Conservation (phyloP, 2,113 vertebrate species). For the Uropsilus gracilis region DNA sequence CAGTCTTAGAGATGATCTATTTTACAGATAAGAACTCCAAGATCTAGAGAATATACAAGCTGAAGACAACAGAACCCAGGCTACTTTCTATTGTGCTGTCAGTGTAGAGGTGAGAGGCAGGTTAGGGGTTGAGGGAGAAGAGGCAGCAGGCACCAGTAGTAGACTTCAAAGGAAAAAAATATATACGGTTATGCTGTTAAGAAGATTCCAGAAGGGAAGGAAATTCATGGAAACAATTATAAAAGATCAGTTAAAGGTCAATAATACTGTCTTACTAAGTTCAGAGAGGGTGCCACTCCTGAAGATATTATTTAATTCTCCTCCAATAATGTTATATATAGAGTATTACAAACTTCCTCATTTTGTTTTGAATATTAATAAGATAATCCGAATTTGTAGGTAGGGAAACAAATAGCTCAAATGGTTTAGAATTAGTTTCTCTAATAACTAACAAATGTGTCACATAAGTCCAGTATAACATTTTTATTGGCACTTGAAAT, state of each 20-base stretch:
- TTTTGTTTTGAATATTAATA: constrained; percentile 42
- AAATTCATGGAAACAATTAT: constrained; percentile 7
- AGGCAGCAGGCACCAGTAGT: neutral
- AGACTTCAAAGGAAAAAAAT: neutral
- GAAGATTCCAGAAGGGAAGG: constrained; percentile 13
- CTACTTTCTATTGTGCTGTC: neutral
- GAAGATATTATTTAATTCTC: neutral
- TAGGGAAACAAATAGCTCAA: constrained; percentile 53
- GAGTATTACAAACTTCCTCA: neutral
- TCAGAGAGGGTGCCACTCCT: neutral
- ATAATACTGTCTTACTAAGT: neutral
- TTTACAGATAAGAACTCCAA: neutral
- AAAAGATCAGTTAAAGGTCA: constrained; percentile 2
- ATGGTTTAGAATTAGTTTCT: constrained; percentile 62
- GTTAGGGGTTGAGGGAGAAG: neutral
- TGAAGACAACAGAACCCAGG: neutral
- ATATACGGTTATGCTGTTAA: neutral
- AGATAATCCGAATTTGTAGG: constrained; percentile 49
- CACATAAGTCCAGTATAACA: constrained; percentile 73
- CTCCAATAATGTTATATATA: neutral
- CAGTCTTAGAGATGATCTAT: neutral
- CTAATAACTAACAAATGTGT: constrained; percentile 78
- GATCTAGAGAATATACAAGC: neutral
- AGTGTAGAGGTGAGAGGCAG: neutral
- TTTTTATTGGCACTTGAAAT: constrained; percentile 80